phyloP scores from a whole-genome alignment of 35 echinoderm and acorn worm species.

The Patiria miniata region DNA sequence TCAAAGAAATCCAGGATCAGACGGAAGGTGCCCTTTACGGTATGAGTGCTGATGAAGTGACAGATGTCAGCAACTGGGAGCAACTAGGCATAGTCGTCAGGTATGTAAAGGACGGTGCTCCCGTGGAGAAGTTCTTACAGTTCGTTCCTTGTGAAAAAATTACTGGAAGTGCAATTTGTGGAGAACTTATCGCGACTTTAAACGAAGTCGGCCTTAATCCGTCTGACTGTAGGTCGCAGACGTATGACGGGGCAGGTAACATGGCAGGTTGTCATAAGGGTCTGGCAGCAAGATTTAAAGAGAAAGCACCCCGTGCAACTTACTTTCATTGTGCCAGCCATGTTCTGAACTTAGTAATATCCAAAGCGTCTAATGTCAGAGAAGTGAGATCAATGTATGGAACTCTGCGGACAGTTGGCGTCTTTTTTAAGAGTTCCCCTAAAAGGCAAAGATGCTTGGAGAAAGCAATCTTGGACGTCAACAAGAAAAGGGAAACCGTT shows the following conservation, averaged over 20 bases:
- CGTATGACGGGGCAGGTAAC: slow-evolving; percentile 55
- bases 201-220: not conserved
- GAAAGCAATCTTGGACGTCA: not conserved
- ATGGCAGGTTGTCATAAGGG: slow-evolving; percentile 21
- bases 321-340: slow-evolving; percentile 73
- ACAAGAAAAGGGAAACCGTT: not conserved
- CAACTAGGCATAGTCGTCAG: slow-evolving; percentile 66
- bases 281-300: slow-evolving; percentile 28
- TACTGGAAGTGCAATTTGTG: slow-evolving; percentile 36
- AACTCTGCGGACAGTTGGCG: not conserved
- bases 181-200: slow-evolving; percentile 9
- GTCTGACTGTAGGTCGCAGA: slow-evolving; percentile 24
- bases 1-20: slow-evolving; percentile 47
- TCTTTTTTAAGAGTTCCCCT: slow-evolving; percentile 58
- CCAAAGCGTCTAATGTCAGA: slow-evolving; percentile 19
- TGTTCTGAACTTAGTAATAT: slow-evolving; percentile 43
- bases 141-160: slow-evolving; percentile 46
- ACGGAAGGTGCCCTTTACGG: slow-evolving; percentile 31
- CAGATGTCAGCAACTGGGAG: slow-evolving; percentile 69
- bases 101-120: slow-evolving; percentile 26
- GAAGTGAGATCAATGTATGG: slow-evolving; percentile 55
- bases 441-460: slow-evolving; percentile 49
- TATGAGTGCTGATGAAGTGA: slow-evolving; percentile 68
- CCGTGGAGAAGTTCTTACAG: slow-evolving; percentile 57
- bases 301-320: slow-evolving; percentile 11